These are phyloP conservation scores for Notiomystis cincta DNA, from an alignment of 2,113 vertebrate species.

Conservation along the genomic window DNA sequence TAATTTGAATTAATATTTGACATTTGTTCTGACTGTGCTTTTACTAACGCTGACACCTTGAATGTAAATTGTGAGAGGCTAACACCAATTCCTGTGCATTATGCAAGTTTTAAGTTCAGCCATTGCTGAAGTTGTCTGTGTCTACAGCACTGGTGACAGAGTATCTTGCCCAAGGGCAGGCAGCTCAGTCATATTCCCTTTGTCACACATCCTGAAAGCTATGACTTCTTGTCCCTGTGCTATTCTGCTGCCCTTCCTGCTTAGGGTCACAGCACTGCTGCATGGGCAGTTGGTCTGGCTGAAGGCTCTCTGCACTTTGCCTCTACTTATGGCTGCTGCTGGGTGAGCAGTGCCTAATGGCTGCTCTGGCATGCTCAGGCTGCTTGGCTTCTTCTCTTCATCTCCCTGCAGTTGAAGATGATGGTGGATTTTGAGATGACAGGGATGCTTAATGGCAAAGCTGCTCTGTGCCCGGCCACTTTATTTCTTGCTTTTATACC, in stretches of 20 bases:
- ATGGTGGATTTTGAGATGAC: background rate
- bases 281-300: background rate
- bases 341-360: background rate
- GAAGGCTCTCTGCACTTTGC: rapidly evolving
- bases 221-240: background rate
- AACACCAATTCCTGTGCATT: background rate
- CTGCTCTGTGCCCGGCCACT: background rate
- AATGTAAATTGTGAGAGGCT: background rate
- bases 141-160: background rate
- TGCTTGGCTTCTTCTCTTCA: background rate
- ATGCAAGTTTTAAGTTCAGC: background rate
- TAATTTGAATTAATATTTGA: slow-evolving; percentile 22
- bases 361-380: background rate
- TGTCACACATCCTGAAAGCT: background rate
- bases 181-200: background rate
- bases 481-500: background rate
- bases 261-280: background rate
- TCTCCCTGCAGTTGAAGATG: background rate
- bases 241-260: rapidly evolving
- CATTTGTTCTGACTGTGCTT: slow-evolving; percentile 41
- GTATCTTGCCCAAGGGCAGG: background rate
- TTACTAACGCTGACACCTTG: slow-evolving; percentile 46
- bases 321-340: rapidly evolving
- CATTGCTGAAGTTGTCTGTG: background rate
- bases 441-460: background rate